A percentile compares a stretch with the other conserved stretches of the same genome.
Evolutionary conservation across 2,113 vertebrate genomes (phyloP).

Genomic region (Hystrix brachyura): DNA sequence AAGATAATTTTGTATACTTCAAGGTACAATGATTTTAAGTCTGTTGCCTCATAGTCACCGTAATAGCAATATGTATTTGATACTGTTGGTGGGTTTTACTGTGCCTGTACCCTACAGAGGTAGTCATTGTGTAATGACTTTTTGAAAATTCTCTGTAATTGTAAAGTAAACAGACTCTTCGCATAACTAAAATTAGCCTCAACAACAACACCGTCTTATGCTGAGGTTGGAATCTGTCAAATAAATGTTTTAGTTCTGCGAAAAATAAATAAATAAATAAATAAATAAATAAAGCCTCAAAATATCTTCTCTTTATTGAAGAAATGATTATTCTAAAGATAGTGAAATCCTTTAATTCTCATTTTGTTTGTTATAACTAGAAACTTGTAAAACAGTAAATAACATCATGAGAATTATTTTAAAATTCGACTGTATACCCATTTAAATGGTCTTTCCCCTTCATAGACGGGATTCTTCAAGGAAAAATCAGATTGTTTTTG

Average conservation of each 20-base stretch:
- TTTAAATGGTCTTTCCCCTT: slow-evolving; percentile 93
- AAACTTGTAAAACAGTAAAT: slow-evolving; percentile 47
- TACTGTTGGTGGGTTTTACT: not conserved
- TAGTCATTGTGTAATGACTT: not conserved
- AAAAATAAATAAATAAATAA: too few relatives aligned
- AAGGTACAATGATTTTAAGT: not conserved
- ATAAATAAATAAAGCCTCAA: not conserved
- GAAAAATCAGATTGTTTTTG: slow-evolving; percentile 95
- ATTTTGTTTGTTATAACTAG: slow-evolving; percentile 50
- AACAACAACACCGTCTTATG: not conserved
- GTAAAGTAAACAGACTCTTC: not conserved
- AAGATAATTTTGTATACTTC: not conserved
- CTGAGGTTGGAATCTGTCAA: too few relatives aligned
- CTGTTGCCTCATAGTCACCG: not conserved
- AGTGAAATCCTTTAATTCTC: slow-evolving; percentile 59
- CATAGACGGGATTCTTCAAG: slow-evolving; percentile 95
- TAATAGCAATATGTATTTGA: slow-evolving; percentile 5
- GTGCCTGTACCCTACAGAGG: not conserved
- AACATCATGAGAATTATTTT: slow-evolving; percentile 63
- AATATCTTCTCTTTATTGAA: not conserved
- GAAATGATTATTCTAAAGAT: slow-evolving; percentile 53
- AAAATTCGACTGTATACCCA: slow-evolving; percentile 79
- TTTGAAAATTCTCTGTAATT: not conserved
- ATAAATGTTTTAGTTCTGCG: too few relatives aligned
- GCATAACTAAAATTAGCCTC: slow-evolving; percentile 22